These are phyloP conservation scores for Astropecten irregularis DNA, from an alignment of 53 echinoderm and acorn worm genomes.

Conservation along the genomic window DNA sequence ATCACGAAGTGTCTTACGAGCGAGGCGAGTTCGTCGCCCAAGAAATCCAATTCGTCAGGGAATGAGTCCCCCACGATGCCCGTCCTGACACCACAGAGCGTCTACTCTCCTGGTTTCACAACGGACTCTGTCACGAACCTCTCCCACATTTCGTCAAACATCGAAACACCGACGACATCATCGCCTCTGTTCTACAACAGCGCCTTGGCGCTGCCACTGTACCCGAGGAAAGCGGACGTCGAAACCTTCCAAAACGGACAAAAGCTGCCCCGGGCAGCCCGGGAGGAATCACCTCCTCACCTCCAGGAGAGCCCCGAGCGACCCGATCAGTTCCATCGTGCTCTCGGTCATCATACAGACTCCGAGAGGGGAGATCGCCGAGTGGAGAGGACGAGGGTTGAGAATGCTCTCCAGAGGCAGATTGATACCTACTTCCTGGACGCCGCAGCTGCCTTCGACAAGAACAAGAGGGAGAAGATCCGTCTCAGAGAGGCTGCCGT, in stretches of 20 bases:
- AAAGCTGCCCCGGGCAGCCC: background rate
- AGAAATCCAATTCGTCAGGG: constrained; percentile 32
- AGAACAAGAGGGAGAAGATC: background rate
- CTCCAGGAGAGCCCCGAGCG: constrained; percentile 21
- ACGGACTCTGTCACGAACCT: background rate
- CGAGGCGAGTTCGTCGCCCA: constrained; percentile 38
- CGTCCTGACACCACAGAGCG: constrained; percentile 63
- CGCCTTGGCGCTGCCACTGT: constrained; percentile 34
- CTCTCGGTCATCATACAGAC: background rate
- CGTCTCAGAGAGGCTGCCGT: background rate
- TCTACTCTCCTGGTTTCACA: constrained; percentile 38
- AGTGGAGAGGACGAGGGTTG: background rate
- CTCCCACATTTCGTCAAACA: background rate
- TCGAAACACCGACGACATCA: background rate
- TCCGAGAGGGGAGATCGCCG: background rate
- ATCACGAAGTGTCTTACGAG: constrained; percentile 11
- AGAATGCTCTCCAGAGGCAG: background rate
- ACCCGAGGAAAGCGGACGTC: background rate
- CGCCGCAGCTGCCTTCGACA: background rate
- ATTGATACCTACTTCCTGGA: constrained; percentile 7
- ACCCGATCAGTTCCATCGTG: constrained; percentile 20
- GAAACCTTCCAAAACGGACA: background rate
- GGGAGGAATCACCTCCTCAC: constrained; percentile 21
- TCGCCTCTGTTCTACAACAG: constrained; percentile 33
- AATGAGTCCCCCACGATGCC: constrained; percentile 69